phyloP scores from a whole-genome alignment of 2,797 vertebrate species.

The Hypotaenidia philippensis region DNA sequence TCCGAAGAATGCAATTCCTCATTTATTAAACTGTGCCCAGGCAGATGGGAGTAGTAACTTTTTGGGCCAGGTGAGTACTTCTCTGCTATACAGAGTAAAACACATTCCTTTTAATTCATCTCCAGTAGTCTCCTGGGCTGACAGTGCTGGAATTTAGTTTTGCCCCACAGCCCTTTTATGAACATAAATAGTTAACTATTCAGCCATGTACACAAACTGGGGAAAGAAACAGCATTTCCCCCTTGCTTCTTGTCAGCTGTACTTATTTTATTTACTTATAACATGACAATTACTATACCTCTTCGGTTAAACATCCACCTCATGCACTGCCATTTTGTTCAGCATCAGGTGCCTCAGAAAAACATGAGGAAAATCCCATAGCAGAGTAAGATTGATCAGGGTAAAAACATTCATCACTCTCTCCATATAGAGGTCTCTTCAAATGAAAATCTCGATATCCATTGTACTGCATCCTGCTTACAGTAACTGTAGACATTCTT shows the following conservation, averaged over 20 bases:
- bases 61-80: not conserved
- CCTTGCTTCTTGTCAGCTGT: not conserved
- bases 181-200: not conserved
- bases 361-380: not conserved
- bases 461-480: not conserved
- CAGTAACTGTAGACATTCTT: not conserved
- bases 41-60: not conserved
- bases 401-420: not conserved
- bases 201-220: not conserved
- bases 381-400: not conserved
- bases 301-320: not conserved
- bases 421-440: not conserved
- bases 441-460: not conserved
- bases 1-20: not conserved
- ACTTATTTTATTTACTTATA: not conserved
- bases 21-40: not conserved
- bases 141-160: not conserved
- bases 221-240: not conserved
- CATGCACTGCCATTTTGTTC: not conserved
- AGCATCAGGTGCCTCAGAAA: not conserved
- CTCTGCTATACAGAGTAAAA: not conserved
- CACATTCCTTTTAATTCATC: not conserved
- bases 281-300: not conserved
- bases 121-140: not conserved
- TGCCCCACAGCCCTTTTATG: not conserved